Base-by-base conservation (phyloP, 2,113 vertebrate species). In the Asarcornis scutulata region DNA sequence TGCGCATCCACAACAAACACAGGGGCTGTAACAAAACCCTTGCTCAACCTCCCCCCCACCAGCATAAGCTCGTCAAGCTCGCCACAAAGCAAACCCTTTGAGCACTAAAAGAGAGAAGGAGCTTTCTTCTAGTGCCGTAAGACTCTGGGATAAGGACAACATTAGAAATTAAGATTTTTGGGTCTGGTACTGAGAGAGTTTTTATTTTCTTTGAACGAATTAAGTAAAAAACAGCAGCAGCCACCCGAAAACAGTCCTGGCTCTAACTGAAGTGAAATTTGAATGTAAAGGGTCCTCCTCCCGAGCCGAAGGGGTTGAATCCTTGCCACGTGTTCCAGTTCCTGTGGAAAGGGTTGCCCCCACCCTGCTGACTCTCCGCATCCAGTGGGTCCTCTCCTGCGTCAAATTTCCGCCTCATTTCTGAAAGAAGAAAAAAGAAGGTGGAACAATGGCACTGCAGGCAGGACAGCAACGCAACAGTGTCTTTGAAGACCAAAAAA, bases 251-350 rank as follows among this genome's bases (percentile, higher is more conserved):
- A 88, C 86, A 96, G 96, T 97, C 95, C 94, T 95, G 94, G 91
- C 97, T 96, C 99, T 98, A 99, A 98, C 99, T 99, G 97, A 98
- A 99, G 97, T 98, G 98, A 88, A 99, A 99, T 96, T 99, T 99
- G 96, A 99, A 99, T 97, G 98, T 98, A 94, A 99, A 99, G 9
- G 99, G 98, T 97, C 99, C 99, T 95, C 98, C 98, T 93, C 98
- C 98, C 4, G 99, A 99, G 83, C 99, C 98, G 16, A 99, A 99
- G 9, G 99, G 99, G 80, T 99, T 99, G 94, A 99, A 99, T 40
- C 99, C 99, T 94, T 99, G 99, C 98, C 98, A 99, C 1, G 98
- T 98, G 48, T 99, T 98, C 98, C 98, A 99, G 74, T 98, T 98
- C 77, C 98, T 97, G 23, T 99, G 98, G 95, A 99, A 99, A 80